Evolutionary conservation across 2,888 invertebrate species (phyloP).

Genomic region (Clostera curtula): DNA sequence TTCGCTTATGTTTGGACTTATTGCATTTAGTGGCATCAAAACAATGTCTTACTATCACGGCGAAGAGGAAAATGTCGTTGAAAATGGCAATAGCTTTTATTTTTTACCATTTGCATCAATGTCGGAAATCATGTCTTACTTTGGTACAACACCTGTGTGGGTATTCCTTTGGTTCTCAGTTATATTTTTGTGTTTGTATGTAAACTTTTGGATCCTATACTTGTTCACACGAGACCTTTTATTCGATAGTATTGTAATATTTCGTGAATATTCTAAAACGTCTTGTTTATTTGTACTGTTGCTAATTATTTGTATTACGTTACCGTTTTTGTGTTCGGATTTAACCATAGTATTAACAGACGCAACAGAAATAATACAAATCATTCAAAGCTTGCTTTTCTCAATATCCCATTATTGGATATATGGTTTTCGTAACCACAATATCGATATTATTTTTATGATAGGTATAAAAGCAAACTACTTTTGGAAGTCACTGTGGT

Average conservation of each 20-base stretch:
- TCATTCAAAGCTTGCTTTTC: slow-evolving; percentile 41
- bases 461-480: slow-evolving; percentile 58
- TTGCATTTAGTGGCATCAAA: slow-evolving; percentile 50
- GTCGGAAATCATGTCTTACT: slow-evolving; percentile 52
- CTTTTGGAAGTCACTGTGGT: slow-evolving; percentile 53
- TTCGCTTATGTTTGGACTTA: slow-evolving; percentile 35
- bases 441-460: slow-evolving; percentile 61
- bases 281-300: slow-evolving; percentile 27
- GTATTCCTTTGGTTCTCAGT: slow-evolving; percentile 50
- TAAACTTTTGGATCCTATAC: slow-evolving; percentile 45
- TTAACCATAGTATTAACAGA: slow-evolving; percentile 39
- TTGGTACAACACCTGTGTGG: slow-evolving; percentile 44
- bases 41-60: slow-evolving; percentile 60
- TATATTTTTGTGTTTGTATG: slow-evolving; percentile 38
- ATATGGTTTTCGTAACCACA: slow-evolving; percentile 53
- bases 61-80: slow-evolving; percentile 50
- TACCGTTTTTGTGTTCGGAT: slow-evolving; percentile 55
- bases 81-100: slow-evolving; percentile 37
- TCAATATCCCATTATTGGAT: slow-evolving; percentile 57
- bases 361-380: slow-evolving; percentile 43
- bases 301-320: slow-evolving; percentile 30
- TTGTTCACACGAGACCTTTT: slow-evolving; percentile 41
- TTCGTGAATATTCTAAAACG: slow-evolving; percentile 27
- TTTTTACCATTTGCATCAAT: slow-evolving; percentile 45
- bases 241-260: slow-evolving; percentile 19